Evolutionary conservation across 2,797 vertebrate genomes (phyloP), one percentile per base, ranked within the genome.

Genomic region (Sciurus carolinensis): DNA sequence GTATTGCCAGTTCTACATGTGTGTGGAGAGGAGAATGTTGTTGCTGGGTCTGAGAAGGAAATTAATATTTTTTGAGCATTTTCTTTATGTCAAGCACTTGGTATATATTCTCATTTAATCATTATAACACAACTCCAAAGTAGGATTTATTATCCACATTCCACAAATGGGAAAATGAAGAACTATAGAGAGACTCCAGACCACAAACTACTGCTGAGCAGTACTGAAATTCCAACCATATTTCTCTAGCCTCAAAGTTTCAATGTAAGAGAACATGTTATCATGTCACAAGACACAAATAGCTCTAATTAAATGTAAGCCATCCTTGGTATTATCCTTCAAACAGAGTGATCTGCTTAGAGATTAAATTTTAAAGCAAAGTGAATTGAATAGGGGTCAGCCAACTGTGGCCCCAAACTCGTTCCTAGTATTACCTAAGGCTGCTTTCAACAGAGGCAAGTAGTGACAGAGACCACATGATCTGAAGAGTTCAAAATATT

Each of bases 401-500:
- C 57, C 84, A 79, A 76, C 5, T 80, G 50, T 59, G 39, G 17
- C 12, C 39, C 30, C 13, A 47, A 75, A 67, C 69, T 54, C 36
- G 9, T 86, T 91, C 17, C 9, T 86, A 20, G 3, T 71, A 3
- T 91, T 92, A 44, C 7, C 50, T n/a, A 28, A 50, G 42, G 8
- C 73, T 81, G 67, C 47, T 93, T 77, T 42, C 3, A 28, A 92
- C 44, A 91, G 82, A 83, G 15, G 2, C 83, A 28, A 93, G 30
- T 64, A 72, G 57, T 95, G 75, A 89, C 44, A 64, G 54, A 94
- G 77, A 69, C n/a, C 14, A 72, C 39, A 15, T 26, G 13, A 12
- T 91, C 57, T 22, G 14, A 10, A 83, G 26, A 94, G 50, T 42
- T 39, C 36, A 85, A 75, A 92, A 76, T 85, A 88, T 94, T 94